Evolutionary conservation across 2,113 vertebrate genomes (phyloP).

Genomic region (Phaetusa simplex): DNA sequence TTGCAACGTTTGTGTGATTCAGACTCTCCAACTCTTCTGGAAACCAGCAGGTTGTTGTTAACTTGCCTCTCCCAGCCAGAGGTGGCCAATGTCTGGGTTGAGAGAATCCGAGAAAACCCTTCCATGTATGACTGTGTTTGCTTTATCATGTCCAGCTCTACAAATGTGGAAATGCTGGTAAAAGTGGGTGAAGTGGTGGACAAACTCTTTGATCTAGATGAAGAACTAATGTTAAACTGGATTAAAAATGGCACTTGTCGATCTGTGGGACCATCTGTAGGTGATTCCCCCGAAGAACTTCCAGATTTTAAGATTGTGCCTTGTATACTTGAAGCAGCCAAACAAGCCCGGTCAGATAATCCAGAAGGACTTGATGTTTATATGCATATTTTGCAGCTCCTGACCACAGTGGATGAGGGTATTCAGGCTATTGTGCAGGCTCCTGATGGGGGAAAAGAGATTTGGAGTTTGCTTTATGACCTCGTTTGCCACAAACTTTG

Average conservation of each 20-base stretch:
- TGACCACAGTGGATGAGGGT: constrained; percentile 90
- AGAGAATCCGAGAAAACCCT: constrained; percentile 81
- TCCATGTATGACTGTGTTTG: constrained; percentile 83
- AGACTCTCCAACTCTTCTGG: constrained; percentile 92
- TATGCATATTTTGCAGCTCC: constrained; percentile 89
- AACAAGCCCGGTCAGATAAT: constrained; percentile 88
- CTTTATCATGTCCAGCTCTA: constrained; percentile 98
- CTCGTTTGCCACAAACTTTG: constrained; percentile 88
- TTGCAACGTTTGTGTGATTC: constrained; percentile 88
- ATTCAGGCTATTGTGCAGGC: constrained; percentile 84
- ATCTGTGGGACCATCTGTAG: constrained; percentile 17
- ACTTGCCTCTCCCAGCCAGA: constrained; percentile 91
- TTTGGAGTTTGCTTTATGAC: constrained; percentile 86
- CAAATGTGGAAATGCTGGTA: constrained; percentile 89
- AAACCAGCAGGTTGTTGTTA: constrained; percentile 91
- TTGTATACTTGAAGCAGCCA: constrained; percentile 90
- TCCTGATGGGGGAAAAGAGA: constrained; percentile 79
- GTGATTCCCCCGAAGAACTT: constrained; percentile 74
- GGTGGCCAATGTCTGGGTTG: constrained; percentile 86
- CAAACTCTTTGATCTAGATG: constrained; percentile 94
- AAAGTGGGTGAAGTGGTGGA: constrained; percentile 95
- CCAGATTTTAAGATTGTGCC: constrained; percentile 73
- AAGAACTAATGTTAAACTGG: constrained; percentile 93
- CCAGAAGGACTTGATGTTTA: constrained; percentile 89
- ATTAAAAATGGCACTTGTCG: constrained; percentile 68